These are phyloP conservation scores for Danionella dracula DNA, from an alignment of 2,797 vertebrate genomes.

Conservation along the genomic window DNA sequence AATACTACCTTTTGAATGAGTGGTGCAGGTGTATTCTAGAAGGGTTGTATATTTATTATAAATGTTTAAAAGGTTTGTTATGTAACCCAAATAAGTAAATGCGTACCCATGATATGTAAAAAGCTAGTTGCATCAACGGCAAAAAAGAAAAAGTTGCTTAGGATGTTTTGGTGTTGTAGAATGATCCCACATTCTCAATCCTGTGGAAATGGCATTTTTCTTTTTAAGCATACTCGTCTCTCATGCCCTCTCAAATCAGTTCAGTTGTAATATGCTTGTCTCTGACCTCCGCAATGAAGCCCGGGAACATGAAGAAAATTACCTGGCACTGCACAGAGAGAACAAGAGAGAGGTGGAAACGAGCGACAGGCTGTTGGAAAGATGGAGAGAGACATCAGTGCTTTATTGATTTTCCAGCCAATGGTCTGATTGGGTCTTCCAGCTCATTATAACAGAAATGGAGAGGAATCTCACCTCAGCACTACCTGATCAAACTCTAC, in stretches of 20 bases:
- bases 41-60: too few relatives aligned
- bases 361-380: constrained; percentile 32
- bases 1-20: too few relatives aligned
- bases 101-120: too few relatives aligned
- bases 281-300: constrained; percentile 16
- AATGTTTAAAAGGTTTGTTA: too few relatives aligned
- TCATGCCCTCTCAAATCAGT: constrained; percentile 21
- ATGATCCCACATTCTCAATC: background rate
- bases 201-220: background rate
- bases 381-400: constrained; percentile 47
- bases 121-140: too few relatives aligned
- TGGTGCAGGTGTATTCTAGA: too few relatives aligned
- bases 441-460: constrained; percentile 26
- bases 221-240: background rate
- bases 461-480: constrained; percentile 32
- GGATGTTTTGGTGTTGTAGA: too few relatives aligned
- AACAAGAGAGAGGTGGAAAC: background rate
- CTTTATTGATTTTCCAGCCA: constrained; percentile 43
- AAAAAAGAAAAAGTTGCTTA: too few relatives aligned
- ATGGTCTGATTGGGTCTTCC: constrained; percentile 36
- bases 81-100: too few relatives aligned
- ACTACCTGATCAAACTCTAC: constrained; percentile 22
- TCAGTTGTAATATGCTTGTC: constrained; percentile 30
- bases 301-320: constrained; percentile 27
- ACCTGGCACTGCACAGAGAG: constrained; percentile 19